Evolutionary conservation across 2,888 invertebrate genomes (phyloP).

Genomic region (Phasia obesa): DNA sequence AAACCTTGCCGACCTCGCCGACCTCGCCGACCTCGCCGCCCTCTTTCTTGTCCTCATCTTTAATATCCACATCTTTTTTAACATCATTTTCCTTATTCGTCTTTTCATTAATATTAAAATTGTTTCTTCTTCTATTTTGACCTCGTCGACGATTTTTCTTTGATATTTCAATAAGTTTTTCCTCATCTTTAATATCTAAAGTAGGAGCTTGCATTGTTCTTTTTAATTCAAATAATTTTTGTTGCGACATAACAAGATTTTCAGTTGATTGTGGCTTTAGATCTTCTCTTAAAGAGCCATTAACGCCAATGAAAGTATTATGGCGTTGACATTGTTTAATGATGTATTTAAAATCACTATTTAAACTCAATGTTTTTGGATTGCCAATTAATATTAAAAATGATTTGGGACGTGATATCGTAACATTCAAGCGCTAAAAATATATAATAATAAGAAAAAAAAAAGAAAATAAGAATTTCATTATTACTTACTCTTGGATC

Average conservation of each 20-base stretch:
- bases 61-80: not conserved
- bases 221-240: slow-evolving; percentile 7
- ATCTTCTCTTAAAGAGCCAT: not conserved
- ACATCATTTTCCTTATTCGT: not conserved
- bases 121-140: not conserved
- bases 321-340: slow-evolving; percentile 76
- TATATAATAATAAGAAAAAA: slow-evolving; percentile 76
- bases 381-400: slow-evolving; percentile 84
- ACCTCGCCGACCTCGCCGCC: too few species aligned
- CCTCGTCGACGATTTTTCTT: not conserved
- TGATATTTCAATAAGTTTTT: not conserved
- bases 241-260: not conserved
- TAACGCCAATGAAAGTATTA: slow-evolving; percentile 59
- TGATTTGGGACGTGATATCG: slow-evolving; percentile 85
- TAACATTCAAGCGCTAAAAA: slow-evolving; percentile 85
- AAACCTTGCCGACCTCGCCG: too few species aligned
- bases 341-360: slow-evolving; percentile 76
- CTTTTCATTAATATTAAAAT: not conserved
- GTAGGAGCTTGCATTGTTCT: not conserved
- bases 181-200: not conserved
- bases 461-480: slow-evolving; percentile 61
- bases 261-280: not conserved
- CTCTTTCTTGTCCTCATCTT: too few species aligned
- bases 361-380: slow-evolving; percentile 79
- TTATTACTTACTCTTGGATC: slow-evolving; percentile 76